Percentiles rank a stretch among this genome's conserved stretches.
phyloP scores from a whole-genome alignment of 2,797 vertebrate genomes.

The Austrolebias charrua region DNA sequence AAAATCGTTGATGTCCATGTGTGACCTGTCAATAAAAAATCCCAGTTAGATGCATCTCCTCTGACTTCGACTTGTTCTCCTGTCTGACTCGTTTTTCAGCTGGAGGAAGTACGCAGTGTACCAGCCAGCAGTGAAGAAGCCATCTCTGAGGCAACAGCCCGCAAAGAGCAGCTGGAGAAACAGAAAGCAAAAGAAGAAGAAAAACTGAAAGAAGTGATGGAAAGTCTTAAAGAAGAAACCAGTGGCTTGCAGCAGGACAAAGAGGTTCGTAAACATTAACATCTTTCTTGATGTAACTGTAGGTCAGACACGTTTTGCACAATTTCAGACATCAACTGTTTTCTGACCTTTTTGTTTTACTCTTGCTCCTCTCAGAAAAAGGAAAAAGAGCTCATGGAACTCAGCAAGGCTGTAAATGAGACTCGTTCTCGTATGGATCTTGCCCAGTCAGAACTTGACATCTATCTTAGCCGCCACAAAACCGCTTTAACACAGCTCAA shows the following conservation, averaged over 20 bases:
- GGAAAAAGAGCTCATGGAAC: conserved; percentile 90
- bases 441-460: conserved; percentile 90
- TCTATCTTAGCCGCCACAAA: conserved; percentile 91
- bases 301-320: neutral
- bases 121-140: conserved; percentile 81
- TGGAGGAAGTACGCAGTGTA: conserved; percentile 85
- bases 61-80: conserved; percentile 11
- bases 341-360: neutral
- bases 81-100: conserved; percentile 69
- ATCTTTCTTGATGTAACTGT: neutral
- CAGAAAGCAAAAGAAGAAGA: conserved; percentile 86
- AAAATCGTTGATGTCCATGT: neutral
- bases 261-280: conserved; percentile 78
- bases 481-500: conserved; percentile 85
- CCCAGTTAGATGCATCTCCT: conserved; percentile 9
- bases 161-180: conserved; percentile 83
- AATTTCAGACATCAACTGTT: neutral
- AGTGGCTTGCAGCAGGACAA: conserved; percentile 89
- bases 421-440: conserved; percentile 89
- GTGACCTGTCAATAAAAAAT: neutral
- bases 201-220: conserved; percentile 88
- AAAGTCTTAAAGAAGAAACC: conserved; percentile 91
- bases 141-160: conserved; percentile 82
- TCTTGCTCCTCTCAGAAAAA: conserved; percentile 70
- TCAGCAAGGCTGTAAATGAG: conserved; percentile 90